Evolutionary conservation across 2,113 vertebrate genomes (phyloP).

Genomic region (Tetrao urogallus): DNA sequence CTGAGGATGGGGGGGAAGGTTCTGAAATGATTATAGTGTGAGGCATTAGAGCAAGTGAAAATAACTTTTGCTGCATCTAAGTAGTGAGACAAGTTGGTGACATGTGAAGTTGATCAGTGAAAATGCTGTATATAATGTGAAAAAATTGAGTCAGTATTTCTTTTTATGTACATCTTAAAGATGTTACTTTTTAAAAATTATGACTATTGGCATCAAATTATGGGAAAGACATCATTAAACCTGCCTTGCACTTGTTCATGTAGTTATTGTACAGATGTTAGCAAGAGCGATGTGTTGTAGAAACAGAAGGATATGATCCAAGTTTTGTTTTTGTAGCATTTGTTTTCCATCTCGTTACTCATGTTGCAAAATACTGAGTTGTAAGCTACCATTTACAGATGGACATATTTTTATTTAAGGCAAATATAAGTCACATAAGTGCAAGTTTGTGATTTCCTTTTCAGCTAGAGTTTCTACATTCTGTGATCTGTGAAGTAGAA

Average conservation of each 20-base stretch:
- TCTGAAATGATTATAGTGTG: not conserved
- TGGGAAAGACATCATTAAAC: not conserved
- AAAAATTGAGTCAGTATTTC: not conserved
- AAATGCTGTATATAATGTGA: not conserved
- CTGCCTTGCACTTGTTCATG: not conserved
- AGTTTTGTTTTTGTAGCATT: not conserved
- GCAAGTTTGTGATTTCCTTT: not conserved
- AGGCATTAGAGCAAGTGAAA: not conserved
- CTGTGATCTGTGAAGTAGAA: not conserved
- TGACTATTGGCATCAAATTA: not conserved
- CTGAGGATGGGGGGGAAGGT: not conserved
- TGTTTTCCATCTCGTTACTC: not conserved
- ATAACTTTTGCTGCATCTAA: not conserved
- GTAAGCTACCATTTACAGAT: not conserved
- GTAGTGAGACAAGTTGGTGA: not conserved
- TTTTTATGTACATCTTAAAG: not conserved
- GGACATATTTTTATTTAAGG: not conserved
- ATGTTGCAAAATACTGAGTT: not conserved
- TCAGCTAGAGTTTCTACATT: not conserved
- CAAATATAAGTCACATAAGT: rapidly evolving
- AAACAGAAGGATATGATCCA: not conserved
- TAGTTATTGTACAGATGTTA: not conserved
- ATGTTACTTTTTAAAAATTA: not conserved
- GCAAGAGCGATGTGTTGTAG: not conserved
- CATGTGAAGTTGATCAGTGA: not conserved